These are phyloP conservation scores for Sebastes oblongus DNA, from an alignment of 2,797 vertebrate genomes.

Conservation along the genomic window DNA sequence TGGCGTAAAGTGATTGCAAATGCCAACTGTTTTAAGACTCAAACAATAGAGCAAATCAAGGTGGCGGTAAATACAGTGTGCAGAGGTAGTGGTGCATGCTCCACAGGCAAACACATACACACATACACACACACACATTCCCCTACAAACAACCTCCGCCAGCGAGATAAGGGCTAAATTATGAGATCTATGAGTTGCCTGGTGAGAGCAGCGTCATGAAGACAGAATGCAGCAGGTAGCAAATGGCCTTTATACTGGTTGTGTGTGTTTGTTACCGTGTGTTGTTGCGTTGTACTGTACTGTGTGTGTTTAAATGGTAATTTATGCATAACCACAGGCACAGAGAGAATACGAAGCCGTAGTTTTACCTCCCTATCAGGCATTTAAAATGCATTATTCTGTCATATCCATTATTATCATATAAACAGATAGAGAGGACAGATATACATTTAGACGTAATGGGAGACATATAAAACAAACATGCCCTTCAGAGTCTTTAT, in stretches of 20 bases:
- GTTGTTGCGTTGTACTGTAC: background rate
- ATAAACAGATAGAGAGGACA: conserved; percentile 4
- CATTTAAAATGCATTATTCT: conserved; percentile 42
- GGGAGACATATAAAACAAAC: conserved; percentile 14
- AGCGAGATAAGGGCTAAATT: conserved; percentile 69
- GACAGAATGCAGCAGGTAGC: conserved; percentile 50
- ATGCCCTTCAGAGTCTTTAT: conserved; percentile 30
- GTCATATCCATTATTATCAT: conserved; percentile 20
- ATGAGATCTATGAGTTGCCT: conserved; percentile 63
- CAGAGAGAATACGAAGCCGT: conserved; percentile 7
- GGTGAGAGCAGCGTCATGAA: conserved; percentile 55
- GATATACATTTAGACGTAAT: conserved; percentile 32
- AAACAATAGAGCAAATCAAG: conserved; percentile 66
- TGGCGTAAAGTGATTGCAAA: conserved; percentile 49
- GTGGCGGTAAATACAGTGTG: conserved; percentile 5
- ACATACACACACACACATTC: conserved; percentile 28
- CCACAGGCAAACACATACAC: background rate
- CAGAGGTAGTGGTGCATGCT: background rate
- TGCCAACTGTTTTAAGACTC: conserved; percentile 47
- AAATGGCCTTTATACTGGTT: conserved; percentile 58
- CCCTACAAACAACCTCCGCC: conserved; percentile 68
- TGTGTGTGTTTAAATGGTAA: conserved; percentile 39
- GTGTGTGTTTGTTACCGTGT: conserved; percentile 18
- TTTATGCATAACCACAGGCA: conserved; percentile 39
- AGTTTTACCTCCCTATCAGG: background rate